phyloP scores from a whole-genome alignment of 2,888 invertebrate species.

The Sipunculus nudus region DNA sequence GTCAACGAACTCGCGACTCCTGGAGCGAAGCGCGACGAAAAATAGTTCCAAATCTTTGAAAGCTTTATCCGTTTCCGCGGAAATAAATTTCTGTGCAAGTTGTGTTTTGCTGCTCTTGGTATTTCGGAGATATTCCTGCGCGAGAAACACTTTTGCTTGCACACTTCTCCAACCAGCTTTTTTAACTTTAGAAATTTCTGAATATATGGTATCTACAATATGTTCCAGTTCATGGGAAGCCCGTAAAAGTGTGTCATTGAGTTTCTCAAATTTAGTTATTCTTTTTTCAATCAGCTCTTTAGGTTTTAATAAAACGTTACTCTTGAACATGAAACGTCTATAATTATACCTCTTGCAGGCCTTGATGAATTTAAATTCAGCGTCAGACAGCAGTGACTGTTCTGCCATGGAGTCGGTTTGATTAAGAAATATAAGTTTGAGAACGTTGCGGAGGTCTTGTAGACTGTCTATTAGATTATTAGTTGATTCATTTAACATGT shows the following conservation, averaged over 20 bases:
- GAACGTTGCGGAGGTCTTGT: neutral
- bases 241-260: neutral
- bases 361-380: neutral
- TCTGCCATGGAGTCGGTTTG: too few relatives aligned
- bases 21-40: neutral
- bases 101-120: too few relatives aligned
- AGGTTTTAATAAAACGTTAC: conserved; percentile 3
- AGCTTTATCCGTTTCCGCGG: neutral
- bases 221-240: neutral
- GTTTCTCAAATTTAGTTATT: conserved; percentile 1
- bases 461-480: neutral
- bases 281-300: neutral
- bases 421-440: too few relatives aligned
- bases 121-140: too few relatives aligned
- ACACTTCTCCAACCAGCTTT: too few relatives aligned
- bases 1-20: neutral
- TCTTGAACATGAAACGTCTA: conserved; percentile 3
- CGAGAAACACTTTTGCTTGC: too few relatives aligned
- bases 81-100: too few relatives aligned
- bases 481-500: neutral
- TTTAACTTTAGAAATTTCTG: neutral
- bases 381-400: too few relatives aligned
- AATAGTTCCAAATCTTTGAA: neutral
- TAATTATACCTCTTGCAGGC: conserved; percentile 12
- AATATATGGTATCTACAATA: neutral